phyloP scores from a whole-genome alignment of 1,140 invertebrate species.

The Zaprionus tsacasi region DNA sequence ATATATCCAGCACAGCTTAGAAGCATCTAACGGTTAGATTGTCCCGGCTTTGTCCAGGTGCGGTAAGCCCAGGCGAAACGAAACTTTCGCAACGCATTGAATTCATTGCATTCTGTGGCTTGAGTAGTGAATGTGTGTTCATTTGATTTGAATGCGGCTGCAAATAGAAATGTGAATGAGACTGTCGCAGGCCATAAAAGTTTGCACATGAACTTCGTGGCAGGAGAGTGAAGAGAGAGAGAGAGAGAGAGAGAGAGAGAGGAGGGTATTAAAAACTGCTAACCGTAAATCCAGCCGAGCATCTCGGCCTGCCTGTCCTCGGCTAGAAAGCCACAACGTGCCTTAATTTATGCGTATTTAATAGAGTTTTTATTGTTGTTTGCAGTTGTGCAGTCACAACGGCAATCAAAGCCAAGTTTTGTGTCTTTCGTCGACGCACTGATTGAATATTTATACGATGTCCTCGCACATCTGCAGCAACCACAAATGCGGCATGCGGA shows the following conservation, averaged over 20 bases:
- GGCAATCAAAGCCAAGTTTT: constrained; percentile 53
- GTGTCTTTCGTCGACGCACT: constrained; percentile 54
- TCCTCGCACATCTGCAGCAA: constrained; percentile 15
- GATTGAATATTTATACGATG: constrained; percentile 76
- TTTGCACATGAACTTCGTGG: constrained; percentile 70
- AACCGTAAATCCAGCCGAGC: constrained; percentile 60
- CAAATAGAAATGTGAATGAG: constrained; percentile 14
- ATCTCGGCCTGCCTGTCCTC: neutral
- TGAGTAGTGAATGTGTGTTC: constrained; percentile 65
- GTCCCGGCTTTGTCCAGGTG: constrained; percentile 60
- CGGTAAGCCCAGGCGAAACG: constrained; percentile 49
- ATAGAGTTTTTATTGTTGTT: constrained; percentile 82
- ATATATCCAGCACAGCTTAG: constrained; percentile 24
- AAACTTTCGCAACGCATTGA: constrained; percentile 74
- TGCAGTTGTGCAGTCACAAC: constrained; percentile 56
- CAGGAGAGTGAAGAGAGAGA: neutral
- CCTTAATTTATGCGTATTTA: constrained; percentile 81
- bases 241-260: no score
- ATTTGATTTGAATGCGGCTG: constrained; percentile 74
- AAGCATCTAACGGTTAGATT: constrained; percentile 49
- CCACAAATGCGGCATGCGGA: neutral
- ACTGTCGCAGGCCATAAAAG: constrained; percentile 58
- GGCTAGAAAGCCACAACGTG: constrained; percentile 21
- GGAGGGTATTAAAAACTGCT: constrained; percentile 59
- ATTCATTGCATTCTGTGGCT: constrained; percentile 75